A percentile compares a stretch with the other conserved stretches of the same genome.
These are phyloP conservation scores for Oreochromis spilurus DNA, from an alignment of 2,113 vertebrate species.

Conservation along the genomic window DNA sequence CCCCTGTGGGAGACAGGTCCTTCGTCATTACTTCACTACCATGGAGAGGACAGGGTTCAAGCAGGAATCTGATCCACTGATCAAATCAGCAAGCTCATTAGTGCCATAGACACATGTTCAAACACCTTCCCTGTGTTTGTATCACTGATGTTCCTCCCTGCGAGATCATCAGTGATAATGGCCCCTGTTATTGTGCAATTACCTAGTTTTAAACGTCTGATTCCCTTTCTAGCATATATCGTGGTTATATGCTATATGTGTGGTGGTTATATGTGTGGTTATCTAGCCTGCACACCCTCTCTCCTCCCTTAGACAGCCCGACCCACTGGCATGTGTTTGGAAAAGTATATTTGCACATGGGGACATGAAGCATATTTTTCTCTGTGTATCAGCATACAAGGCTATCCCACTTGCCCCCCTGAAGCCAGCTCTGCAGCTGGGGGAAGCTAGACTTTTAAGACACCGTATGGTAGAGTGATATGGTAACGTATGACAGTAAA, in stretches of 20 bases:
- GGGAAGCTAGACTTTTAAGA: neutral
- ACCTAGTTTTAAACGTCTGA: neutral
- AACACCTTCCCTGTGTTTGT: neutral
- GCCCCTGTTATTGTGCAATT: neutral
- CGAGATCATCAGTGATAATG: neutral
- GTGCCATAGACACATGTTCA: neutral
- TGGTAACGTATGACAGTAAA: neutral
- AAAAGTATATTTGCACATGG: neutral
- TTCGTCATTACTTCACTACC: slow-evolving; percentile 19
- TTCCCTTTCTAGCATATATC: neutral
- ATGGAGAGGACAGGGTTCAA: slow-evolving; percentile 35
- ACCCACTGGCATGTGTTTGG: neutral
- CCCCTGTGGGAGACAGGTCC: slow-evolving; percentile 16
- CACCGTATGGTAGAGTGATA: neutral
- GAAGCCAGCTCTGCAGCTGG: neutral
- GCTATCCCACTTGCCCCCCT: neutral
- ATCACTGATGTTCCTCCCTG: neutral
- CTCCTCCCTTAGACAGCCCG: neutral
- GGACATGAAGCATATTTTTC: neutral
- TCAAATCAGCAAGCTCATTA: slow-evolving; percentile 1
- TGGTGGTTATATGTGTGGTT: neutral
- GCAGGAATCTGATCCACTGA: slow-evolving; percentile 44
- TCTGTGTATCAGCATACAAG: neutral
- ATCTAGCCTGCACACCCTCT: neutral
- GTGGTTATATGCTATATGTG: too few species aligned